Base-by-base conservation (phyloP, 2,113 vertebrate genomes). In the Climacteris rufus region DNA sequence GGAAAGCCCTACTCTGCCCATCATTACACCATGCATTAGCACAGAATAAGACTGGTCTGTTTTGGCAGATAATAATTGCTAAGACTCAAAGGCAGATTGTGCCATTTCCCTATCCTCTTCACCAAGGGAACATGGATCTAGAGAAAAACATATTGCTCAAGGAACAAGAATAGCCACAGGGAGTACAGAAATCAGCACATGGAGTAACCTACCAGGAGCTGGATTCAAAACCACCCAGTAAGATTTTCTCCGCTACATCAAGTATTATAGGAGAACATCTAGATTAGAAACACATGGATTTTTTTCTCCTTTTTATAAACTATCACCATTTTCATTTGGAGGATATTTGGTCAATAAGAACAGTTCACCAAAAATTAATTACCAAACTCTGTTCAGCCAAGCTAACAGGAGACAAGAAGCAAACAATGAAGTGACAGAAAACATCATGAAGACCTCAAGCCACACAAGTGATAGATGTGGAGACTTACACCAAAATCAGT, bases 21-120 rank as follows among this genome's bases (percentile, higher is more conserved):
- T 39, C 45, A 30, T 33, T 5, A 33, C 10, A 11, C 35, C 0
- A 0, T 11, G 39, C 60, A 28, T 11, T 30, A 65, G 28, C 65
- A 44, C 31, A 25, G 56, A 49, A 60, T 5, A 70, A 17, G 17
- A 52, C 15, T 7, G 17, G 19, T 53, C 31, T 71, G n/a, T 40
- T 94, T 45, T 66, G 76, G 53, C 27, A 76, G 33, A 27, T 3
- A 15, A 28, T 17, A 40, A 76, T n/a, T 65, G 31, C 37, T 49
- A 4, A 2, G 14, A 40, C 23, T 49, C 28, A 60, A 49, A 57
- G 54, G 37, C 37, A 64, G 49, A 64, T 9, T 33, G 17, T 42
- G 23, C 27, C 53, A 24, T 44, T 72, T 42, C 27, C 35, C 66
- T 16, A 25, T 31, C 8, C 35, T 83, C 35, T 42, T 80, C 28